A percentile compares a stretch with the other conserved stretches of the same genome.
These are phyloP conservation scores for Cerastis leucographa DNA, from an alignment of 2,888 invertebrate genomes.

Conservation along the genomic window DNA sequence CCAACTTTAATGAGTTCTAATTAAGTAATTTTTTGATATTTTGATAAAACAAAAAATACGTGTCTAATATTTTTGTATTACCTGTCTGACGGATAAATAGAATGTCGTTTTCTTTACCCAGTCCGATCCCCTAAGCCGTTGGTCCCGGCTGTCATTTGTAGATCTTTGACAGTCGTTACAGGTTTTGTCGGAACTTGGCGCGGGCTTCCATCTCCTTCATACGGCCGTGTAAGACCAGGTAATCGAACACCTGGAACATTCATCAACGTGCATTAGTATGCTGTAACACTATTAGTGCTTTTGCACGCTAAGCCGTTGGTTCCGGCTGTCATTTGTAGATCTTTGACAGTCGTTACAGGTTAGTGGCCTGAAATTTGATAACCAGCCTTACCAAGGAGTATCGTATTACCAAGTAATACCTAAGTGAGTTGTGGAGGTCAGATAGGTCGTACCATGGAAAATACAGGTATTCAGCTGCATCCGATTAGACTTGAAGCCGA, in stretches of 20 bases:
- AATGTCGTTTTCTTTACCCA: no score
- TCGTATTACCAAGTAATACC: no score
- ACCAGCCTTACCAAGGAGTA: no score
- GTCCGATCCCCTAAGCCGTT: no score
- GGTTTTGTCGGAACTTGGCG: slow-evolving; percentile 99
- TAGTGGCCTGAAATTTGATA: neutral
- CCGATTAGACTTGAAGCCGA: neutral
- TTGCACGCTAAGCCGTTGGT: neutral
- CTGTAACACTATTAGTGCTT: neutral
- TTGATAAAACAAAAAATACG: no score
- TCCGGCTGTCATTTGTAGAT: neutral
- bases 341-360: neutral
- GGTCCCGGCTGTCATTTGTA: no score
- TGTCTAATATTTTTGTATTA: no score
- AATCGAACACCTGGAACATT: slow-evolving; percentile 97
- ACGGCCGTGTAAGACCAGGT: slow-evolving; percentile 98
- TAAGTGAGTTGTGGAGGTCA: neutral
- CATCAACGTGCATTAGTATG: neutral
- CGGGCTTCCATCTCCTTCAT: slow-evolving; percentile 99
- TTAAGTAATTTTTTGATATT: no score
- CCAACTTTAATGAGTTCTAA: no score
- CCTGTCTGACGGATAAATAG: no score
- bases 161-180: no score
- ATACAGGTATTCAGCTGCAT: no score
- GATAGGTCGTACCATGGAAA: neutral